Evolutionary conservation across 2,797 vertebrate species (phyloP).

Genomic region (Enteromius afrohamiltoni): DNA sequence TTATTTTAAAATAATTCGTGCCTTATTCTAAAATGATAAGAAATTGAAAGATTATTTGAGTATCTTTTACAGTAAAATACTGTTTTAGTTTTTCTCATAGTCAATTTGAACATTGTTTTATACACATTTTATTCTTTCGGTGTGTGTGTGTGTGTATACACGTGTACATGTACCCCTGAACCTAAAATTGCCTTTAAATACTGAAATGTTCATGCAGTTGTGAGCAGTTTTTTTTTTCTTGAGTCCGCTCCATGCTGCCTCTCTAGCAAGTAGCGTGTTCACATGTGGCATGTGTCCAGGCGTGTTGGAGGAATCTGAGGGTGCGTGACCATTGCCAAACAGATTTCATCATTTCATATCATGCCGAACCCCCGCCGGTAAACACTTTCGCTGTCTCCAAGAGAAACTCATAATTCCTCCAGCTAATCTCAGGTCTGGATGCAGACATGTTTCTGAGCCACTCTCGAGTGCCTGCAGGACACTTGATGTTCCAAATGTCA

Average conservation of each 20-base stretch:
- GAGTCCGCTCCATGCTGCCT: neutral
- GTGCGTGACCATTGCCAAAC: neutral
- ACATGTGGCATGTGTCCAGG: neutral
- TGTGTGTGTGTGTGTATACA: neutral
- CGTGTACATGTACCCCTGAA: neutral
- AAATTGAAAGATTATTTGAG: too few relatives aligned
- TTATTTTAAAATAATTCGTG: neutral
- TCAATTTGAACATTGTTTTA: too few relatives aligned
- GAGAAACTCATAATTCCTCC: neutral
- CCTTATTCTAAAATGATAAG: too few relatives aligned
- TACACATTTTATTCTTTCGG: too few relatives aligned
- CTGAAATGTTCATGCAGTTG: neutral
- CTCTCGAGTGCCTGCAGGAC: neutral
- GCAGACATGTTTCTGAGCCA: neutral
- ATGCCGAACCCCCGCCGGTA: neutral
- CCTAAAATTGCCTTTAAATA: neutral
- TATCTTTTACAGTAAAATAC: too few relatives aligned
- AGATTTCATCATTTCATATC: conserved; percentile 9
- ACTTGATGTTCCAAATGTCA: neutral
- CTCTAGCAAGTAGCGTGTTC: neutral
- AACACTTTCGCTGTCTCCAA: neutral
- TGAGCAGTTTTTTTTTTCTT: neutral
- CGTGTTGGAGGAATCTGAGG: neutral
- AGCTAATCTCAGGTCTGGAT: conserved; percentile 24
- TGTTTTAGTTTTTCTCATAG: too few relatives aligned